phyloP scores from a whole-genome alignment of 2,797 vertebrate species.

The Coilia nasus region DNA sequence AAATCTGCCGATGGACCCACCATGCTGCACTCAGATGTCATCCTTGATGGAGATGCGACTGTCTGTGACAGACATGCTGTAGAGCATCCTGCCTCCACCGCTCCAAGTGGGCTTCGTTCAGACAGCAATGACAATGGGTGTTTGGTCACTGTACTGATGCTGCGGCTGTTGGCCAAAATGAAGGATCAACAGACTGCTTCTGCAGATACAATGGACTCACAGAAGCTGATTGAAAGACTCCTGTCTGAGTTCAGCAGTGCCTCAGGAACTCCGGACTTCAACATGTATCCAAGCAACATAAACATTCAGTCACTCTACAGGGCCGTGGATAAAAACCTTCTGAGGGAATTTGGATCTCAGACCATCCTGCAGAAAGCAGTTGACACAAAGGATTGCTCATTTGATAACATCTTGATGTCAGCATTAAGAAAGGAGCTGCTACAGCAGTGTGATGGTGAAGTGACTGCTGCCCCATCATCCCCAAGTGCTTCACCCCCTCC shows the following conservation, averaged over 20 bases:
- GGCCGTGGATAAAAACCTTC: neutral
- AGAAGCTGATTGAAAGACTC: neutral
- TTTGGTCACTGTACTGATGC: constrained; percentile 6
- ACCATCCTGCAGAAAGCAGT: neutral
- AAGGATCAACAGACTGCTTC: neutral
- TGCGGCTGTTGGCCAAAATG: neutral
- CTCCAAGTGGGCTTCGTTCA: neutral
- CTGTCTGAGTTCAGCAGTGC: neutral
- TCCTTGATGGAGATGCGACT: too few species aligned
- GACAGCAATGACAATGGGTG: neutral
- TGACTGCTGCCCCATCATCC: neutral
- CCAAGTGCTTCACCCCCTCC: neutral
- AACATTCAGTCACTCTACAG: neutral
- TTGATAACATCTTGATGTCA: neutral
- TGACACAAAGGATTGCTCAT: neutral
- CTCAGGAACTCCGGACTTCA: neutral
- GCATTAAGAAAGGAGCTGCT: neutral
- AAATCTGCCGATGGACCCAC: too few species aligned
- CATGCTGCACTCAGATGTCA: too few species aligned
- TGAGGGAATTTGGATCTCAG: neutral
- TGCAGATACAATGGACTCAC: neutral
- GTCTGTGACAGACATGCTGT: neutral
- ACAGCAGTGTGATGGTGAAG: neutral
- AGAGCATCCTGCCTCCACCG: neutral
- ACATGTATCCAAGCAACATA: neutral